Percentiles rank a stretch among this genome's conserved stretches.
Evolutionary conservation across 2,113 vertebrate species (phyloP).

Genomic region (Amphilophus citrinellus): DNA sequence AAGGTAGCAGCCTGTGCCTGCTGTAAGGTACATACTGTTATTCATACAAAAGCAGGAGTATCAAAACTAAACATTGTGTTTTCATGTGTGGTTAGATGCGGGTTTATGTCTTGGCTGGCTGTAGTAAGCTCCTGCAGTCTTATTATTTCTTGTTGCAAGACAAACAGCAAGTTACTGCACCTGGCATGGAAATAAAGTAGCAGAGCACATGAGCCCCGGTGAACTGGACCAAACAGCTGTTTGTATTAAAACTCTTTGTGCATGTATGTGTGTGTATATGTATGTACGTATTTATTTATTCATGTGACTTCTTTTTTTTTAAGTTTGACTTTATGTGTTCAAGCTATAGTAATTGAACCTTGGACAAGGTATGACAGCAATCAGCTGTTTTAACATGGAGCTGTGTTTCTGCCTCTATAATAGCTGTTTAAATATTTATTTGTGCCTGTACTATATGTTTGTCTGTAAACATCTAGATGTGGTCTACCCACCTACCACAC

Average conservation of each 20-base stretch:
- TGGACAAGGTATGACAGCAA: background rate
- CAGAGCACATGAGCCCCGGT: background rate
- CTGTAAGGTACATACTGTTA: background rate
- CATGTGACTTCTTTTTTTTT: background rate
- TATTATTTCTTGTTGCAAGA: no score
- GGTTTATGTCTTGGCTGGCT: background rate
- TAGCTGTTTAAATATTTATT: conserved; percentile 1
- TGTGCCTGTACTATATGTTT: background rate
- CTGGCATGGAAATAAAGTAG: no score
- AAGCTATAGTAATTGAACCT: background rate
- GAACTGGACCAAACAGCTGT: conserved; percentile 56
- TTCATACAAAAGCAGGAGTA: background rate
- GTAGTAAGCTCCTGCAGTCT: no score
- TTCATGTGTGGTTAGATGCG: background rate
- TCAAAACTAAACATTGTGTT: background rate
- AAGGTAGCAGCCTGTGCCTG: background rate
- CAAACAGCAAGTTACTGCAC: no score
- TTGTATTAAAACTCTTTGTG: conserved; percentile 23
- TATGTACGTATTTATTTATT: no score
- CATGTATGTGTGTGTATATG: background rate
- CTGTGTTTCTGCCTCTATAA: background rate
- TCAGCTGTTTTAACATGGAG: background rate
- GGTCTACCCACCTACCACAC: background rate
- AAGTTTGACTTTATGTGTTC: background rate
- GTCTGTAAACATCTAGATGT: conserved; percentile 12